Evolutionary conservation across 2,888 invertebrate species (phyloP).

Genomic region (Drosophila peninsularis): DNA sequence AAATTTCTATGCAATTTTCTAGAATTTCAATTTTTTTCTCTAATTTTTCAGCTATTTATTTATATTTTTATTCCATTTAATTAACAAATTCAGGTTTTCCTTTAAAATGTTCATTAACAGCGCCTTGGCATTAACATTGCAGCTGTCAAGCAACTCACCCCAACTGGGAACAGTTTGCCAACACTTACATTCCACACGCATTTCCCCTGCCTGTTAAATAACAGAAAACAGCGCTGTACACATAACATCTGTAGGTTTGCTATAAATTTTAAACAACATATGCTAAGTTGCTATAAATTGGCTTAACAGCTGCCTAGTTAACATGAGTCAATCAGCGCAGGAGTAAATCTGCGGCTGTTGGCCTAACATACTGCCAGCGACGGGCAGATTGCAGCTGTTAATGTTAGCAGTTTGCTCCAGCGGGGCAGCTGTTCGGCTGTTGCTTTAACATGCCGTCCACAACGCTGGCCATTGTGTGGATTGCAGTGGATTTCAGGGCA

Average conservation of each 20-base stretch:
- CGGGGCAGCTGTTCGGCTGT: not conserved
- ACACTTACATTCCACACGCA: conserved; percentile 6
- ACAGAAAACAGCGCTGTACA: not conserved
- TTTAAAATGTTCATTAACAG: not conserved
- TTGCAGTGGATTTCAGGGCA: conserved; percentile 24
- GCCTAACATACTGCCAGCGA: not conserved
- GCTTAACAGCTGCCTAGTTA: conserved; percentile 9
- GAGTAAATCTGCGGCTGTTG: not conserved
- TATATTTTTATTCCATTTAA: not conserved
- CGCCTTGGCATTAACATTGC: not conserved
- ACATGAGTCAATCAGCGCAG: conserved; percentile 4
- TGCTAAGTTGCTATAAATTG: conserved; percentile 29
- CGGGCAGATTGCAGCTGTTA: not conserved
- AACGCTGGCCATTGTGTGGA: not conserved
- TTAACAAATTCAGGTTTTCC: not conserved
- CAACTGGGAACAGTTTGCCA: conserved; percentile 44
- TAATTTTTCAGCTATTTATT: not conserved
- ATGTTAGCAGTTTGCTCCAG: not conserved
- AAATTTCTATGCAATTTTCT: not conserved
- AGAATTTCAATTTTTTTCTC: not conserved
- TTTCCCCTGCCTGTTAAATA: conserved; percentile 6
- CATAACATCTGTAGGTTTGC: conserved; percentile 2
- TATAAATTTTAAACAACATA: conserved; percentile 17
- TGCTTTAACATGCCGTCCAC: not conserved
- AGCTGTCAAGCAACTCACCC: not conserved